Percentiles rank a stretch among this genome's conserved stretches.
Evolutionary conservation across 1,140 invertebrate species (phyloP).

Genomic region (Bombus impatiens): DNA sequence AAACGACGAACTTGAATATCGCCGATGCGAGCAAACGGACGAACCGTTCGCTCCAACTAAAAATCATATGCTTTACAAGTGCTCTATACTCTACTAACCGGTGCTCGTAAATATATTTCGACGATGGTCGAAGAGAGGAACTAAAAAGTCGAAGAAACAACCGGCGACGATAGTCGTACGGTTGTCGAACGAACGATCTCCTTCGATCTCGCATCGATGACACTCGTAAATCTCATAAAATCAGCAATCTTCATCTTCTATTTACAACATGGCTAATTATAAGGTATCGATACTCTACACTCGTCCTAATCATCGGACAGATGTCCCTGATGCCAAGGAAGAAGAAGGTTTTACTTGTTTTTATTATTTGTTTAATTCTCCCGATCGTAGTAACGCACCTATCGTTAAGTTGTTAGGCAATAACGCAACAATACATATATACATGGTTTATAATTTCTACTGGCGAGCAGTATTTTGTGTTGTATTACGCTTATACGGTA

Average conservation of each 20-base stretch:
- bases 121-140: neutral
- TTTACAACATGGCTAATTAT: slow-evolving; percentile 46
- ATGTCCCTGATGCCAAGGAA: slow-evolving; percentile 18
- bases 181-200: neutral
- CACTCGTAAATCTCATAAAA: slow-evolving; percentile 37
- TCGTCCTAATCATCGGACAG: slow-evolving; percentile 36
- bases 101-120: slow-evolving; percentile 10
- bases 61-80: neutral
- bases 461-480: slow-evolving; percentile 55
- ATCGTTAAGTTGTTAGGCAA: slow-evolving; percentile 65
- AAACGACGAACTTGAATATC: slow-evolving; percentile 39
- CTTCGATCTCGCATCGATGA: neutral
- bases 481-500: slow-evolving; percentile 59
- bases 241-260: slow-evolving; percentile 34
- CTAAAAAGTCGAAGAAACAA: neutral
- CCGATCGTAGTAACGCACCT: slow-evolving; percentile 49
- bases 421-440: slow-evolving; percentile 68
- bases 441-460: slow-evolving; percentile 47
- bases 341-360: slow-evolving; percentile 36
- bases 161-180: neutral
- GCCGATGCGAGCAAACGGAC: neutral
- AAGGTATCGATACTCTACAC: slow-evolving; percentile 19
- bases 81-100: neutral
- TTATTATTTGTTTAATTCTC: slow-evolving; percentile 5
- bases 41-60: neutral